These are phyloP conservation scores for Istiophorus platypterus DNA, from an alignment of 2,113 vertebrate genomes.

Conservation along the genomic window DNA sequence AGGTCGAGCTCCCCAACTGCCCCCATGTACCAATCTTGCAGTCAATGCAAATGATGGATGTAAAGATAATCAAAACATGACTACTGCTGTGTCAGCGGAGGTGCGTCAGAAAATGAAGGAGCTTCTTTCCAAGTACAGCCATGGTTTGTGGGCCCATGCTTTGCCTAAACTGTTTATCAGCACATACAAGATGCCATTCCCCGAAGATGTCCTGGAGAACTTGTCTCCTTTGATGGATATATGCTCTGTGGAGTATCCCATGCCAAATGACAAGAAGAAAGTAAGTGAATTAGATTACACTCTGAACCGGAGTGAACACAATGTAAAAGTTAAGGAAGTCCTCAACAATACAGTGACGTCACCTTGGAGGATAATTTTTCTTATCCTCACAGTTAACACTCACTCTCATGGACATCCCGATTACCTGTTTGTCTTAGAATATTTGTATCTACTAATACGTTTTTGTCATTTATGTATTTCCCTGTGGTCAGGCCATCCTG, in stretches of 20 bases:
- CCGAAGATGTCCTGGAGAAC: constrained; percentile 85
- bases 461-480: neutral
- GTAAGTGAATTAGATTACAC: constrained; percentile 25
- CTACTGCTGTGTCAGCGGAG: constrained; percentile 60
- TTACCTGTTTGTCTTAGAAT: neutral
- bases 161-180: constrained; percentile 92
- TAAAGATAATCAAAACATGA: neutral
- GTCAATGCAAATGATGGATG: neutral
- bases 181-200: constrained; percentile 87
- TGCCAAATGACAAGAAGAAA: constrained; percentile 85
- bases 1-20: neutral
- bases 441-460: neutral
- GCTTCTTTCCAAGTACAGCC: constrained; percentile 88
- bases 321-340: neutral
- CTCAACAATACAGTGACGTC: neutral
- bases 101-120: constrained; percentile 86
- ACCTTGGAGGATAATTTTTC: neutral
- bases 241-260: constrained; percentile 88
- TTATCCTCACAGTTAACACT: neutral
- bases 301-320: neutral
- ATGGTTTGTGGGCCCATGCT: constrained; percentile 91
- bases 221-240: constrained; percentile 87
- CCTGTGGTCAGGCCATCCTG: constrained; percentile 86
- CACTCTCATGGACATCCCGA: neutral
- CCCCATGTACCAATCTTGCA: neutral